Conservation (phyloP, 2,113 vertebrate species). For the Spheniscus mendiculus region DNA sequence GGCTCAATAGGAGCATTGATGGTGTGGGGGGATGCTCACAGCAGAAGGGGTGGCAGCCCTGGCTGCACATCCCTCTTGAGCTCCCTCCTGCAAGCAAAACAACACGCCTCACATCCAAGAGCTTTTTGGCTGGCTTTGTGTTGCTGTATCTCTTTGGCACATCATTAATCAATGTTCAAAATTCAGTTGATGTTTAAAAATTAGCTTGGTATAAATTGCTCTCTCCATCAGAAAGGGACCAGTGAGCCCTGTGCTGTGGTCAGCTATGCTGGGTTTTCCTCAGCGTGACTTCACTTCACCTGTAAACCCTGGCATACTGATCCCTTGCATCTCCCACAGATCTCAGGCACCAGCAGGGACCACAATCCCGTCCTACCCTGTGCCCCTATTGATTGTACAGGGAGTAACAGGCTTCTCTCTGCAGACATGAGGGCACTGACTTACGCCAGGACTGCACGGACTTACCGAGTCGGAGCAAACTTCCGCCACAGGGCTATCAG, state of each 20-base stretch:
- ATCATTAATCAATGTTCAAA: not conserved
- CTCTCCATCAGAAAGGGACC: not conserved
- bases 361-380: accelerated
- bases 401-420: not conserved
- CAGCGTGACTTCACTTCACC: not conserved
- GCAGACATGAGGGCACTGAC: not conserved
- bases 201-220: not conserved
- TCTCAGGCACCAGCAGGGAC: not conserved
- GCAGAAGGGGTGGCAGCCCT: not conserved
- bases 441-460: not conserved
- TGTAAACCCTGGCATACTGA: not conserved
- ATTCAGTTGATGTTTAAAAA: not conserved
- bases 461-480: not conserved
- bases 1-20: not conserved
- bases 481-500: not conserved
- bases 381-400: not conserved
- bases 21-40: not conserved
- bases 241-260: not conserved
- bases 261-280: not conserved
- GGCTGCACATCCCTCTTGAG: not conserved
- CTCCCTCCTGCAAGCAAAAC: not conserved
- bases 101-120: not conserved
- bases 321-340: not conserved
- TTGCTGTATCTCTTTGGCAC: not conserved
- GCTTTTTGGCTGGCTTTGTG: not conserved